Percentiles rank a stretch among this genome's conserved stretches.
phyloP scores from a whole-genome alignment of 1,140 invertebrate genomes.

The Scylla paramamosain region DNA sequence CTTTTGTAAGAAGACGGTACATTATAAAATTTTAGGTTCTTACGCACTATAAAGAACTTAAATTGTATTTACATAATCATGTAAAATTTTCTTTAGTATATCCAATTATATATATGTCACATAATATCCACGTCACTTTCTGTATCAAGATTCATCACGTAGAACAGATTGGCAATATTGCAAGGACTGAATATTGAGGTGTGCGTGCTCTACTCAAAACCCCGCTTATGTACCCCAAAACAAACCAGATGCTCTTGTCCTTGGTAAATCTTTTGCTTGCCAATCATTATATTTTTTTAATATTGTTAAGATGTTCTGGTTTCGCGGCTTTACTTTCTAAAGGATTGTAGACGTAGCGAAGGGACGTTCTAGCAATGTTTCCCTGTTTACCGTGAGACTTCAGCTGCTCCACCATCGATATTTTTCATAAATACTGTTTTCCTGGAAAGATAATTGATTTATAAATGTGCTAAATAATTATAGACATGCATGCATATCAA shows the following conservation, averaged over 20 bases:
- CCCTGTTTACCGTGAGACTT: constrained; percentile 66
- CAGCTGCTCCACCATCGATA: neutral
- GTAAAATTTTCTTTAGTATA: neutral
- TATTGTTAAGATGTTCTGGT: too few species aligned
- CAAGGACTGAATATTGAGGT: constrained; percentile 42
- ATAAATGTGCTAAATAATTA: neutral
- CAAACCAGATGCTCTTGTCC: neutral
- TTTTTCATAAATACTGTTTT: neutral
- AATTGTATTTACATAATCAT: neutral
- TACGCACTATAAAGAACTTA: constrained; percentile 21
- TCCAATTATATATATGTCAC: neutral
- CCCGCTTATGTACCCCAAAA: constrained; percentile 25
- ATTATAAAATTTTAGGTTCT: neutral
- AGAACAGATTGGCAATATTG: neutral
- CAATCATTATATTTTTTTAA: neutral
- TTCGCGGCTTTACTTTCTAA: neutral
- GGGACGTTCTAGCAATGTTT: constrained; percentile 32
- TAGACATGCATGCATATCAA: neutral
- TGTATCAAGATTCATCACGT: neutral
- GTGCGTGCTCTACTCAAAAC: constrained; percentile 41
- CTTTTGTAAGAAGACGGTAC: constrained; percentile 36
- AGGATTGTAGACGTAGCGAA: neutral
- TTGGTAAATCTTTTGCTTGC: neutral
- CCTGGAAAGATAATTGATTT: neutral
- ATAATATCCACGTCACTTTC: neutral